These are phyloP conservation scores for Taenaris catops DNA, from an alignment of 2,888 invertebrate species.

Conservation along the genomic window DNA sequence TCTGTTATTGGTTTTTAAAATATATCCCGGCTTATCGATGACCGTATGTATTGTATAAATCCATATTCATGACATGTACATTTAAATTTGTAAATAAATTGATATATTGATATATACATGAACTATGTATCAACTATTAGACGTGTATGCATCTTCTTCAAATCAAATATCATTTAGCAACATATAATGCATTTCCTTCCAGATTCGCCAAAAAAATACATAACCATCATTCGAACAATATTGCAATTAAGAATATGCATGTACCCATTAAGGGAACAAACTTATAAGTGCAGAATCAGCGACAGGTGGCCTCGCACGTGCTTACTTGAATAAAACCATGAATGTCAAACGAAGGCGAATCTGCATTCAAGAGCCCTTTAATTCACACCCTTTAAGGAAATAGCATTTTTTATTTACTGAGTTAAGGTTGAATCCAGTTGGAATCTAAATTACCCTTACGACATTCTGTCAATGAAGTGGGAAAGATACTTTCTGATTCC, in stretches of 20 bases:
- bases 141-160: too few relatives aligned
- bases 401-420: slow-evolving; percentile 33
- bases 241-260: slow-evolving; percentile 25
- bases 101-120: too few relatives aligned
- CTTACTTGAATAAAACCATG: slow-evolving; percentile 70
- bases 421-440: slow-evolving; percentile 40
- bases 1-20: too few relatives aligned
- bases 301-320: slow-evolving; percentile 77
- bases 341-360: slow-evolving; percentile 66
- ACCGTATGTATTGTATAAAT: too few relatives aligned
- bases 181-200: too few relatives aligned
- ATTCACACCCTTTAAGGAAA: slow-evolving; percentile 3
- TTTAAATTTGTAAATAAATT: too few relatives aligned
- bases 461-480: slow-evolving; percentile 35
- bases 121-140: too few relatives aligned
- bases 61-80: too few relatives aligned
- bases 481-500: slow-evolving; percentile 75
- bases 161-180: too few relatives aligned
- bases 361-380: slow-evolving; percentile 32
- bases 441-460: slow-evolving; percentile 34
- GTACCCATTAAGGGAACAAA: slow-evolving; percentile 35
- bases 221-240: slow-evolving; percentile 8
- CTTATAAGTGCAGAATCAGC: slow-evolving; percentile 58
- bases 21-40: too few relatives aligned
- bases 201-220: background rate